phyloP scores from a whole-genome alignment of 2,113 vertebrate genomes.

The Baryphthengus martii region DNA sequence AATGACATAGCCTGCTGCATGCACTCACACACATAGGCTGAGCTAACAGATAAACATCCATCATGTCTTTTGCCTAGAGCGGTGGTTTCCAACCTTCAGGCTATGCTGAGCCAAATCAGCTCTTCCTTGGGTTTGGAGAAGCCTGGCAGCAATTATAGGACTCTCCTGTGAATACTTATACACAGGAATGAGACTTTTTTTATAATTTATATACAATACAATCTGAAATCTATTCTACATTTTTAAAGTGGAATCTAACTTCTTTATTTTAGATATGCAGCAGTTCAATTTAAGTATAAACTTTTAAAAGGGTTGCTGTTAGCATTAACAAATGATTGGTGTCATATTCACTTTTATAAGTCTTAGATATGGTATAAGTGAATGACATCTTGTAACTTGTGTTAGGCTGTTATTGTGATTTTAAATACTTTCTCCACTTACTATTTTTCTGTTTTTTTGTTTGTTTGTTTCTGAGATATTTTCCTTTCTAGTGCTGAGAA shows the following conservation, averaged over 20 bases:
- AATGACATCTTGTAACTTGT: background rate
- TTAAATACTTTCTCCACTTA: background rate
- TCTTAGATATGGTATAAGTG: background rate
- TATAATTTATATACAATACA: background rate
- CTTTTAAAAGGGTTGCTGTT: background rate
- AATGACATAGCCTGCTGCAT: background rate
- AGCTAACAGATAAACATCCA: conserved; percentile 28
- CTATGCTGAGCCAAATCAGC: conserved; percentile 27
- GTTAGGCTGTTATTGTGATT: background rate
- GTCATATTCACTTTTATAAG: background rate
- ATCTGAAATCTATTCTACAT: background rate
- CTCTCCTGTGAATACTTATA: conserved; percentile 26
- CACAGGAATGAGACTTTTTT: background rate
- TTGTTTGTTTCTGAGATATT: background rate
- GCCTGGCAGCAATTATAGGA: conserved; percentile 25
- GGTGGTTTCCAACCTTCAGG: conserved; percentile 55
- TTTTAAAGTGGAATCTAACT: background rate
- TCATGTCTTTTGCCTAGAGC: conserved; percentile 62
- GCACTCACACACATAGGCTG: background rate
- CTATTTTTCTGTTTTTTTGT: background rate
- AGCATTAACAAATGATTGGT: background rate
- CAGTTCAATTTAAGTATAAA: background rate
- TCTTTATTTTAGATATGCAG: background rate
- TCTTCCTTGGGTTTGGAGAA: conserved; percentile 24
- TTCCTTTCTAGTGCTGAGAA: background rate